These are phyloP conservation scores for Rhadina sibilatrix DNA, from an alignment of 2,113 vertebrate species.

Conservation along the genomic window DNA sequence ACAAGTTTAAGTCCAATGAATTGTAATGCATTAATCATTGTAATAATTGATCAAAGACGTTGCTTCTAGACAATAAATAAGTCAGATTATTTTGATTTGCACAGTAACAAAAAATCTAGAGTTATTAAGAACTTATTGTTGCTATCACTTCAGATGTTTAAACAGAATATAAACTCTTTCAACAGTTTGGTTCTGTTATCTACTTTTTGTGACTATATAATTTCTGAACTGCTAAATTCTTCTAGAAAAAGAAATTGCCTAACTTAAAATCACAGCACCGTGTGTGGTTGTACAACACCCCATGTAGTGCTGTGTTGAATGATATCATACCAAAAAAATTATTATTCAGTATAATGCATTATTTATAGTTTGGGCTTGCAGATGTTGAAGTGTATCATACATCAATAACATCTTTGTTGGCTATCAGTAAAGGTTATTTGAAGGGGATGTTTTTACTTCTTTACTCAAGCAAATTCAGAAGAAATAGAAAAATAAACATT, in stretches of 20 bases:
- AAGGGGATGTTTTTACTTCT: neutral
- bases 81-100: neutral
- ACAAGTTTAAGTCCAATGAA: neutral
- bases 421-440: conserved; percentile 1
- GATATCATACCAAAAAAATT: neutral
- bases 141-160: neutral
- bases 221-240: neutral
- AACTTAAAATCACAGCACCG: neutral
- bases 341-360: conserved; percentile 1
- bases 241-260: neutral
- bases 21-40: neutral
- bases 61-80: neutral
- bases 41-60: neutral
- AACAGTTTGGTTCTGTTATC: neutral
- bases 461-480: neutral
- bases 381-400: neutral
- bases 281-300: neutral
- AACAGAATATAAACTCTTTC: neutral
- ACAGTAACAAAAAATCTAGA: neutral
- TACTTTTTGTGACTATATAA: neutral
- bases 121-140: neutral
- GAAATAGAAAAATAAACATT: neutral
- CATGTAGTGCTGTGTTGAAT: neutral
- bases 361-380: neutral
- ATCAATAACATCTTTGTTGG: neutral